Conservation (phyloP, 2,888 invertebrate species). For the Lomographa bimaculata region DNA sequence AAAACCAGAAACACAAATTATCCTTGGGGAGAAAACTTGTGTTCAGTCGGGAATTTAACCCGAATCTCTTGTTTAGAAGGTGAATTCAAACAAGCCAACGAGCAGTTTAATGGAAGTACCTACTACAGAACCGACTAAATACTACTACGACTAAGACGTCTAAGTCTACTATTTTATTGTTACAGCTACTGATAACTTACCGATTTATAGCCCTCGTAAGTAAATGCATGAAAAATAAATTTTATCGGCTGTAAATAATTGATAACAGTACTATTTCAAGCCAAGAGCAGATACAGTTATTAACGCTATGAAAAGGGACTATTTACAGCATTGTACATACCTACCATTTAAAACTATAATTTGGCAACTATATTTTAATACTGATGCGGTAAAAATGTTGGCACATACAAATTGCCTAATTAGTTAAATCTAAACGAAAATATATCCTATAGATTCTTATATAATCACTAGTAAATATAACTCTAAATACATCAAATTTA, state of each 20-base stretch:
- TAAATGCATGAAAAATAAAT: slow-evolving; percentile 78
- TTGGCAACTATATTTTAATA: slow-evolving; percentile 81
- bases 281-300: slow-evolving; percentile 57
- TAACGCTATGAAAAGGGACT: slow-evolving; percentile 58
- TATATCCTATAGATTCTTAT: slow-evolving; percentile 73
- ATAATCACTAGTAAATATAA: slow-evolving; percentile 62
- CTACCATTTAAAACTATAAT: slow-evolving; percentile 69
- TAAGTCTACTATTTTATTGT: too few relatives aligned
- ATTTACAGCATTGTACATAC: slow-evolving; percentile 72
- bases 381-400: slow-evolving; percentile 84
- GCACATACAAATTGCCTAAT: slow-evolving; percentile 73
- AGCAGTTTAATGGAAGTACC: too few relatives aligned
- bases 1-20: too few relatives aligned
- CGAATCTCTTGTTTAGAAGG: too few relatives aligned
- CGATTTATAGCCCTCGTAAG: slow-evolving; percentile 71
- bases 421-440: slow-evolving; percentile 70
- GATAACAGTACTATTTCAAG: slow-evolving; percentile 45
- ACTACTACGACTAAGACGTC: too few relatives aligned
- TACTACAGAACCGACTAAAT: too few relatives aligned
- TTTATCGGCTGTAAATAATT: slow-evolving; percentile 56
- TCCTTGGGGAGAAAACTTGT: too few relatives aligned
- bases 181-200: slow-evolving; percentile 61
- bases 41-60: too few relatives aligned
- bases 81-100: too few relatives aligned
- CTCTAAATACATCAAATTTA: slow-evolving; percentile 78